Conservation (phyloP, 1,140 invertebrate genomes). For the Papilio polytes region DNA sequence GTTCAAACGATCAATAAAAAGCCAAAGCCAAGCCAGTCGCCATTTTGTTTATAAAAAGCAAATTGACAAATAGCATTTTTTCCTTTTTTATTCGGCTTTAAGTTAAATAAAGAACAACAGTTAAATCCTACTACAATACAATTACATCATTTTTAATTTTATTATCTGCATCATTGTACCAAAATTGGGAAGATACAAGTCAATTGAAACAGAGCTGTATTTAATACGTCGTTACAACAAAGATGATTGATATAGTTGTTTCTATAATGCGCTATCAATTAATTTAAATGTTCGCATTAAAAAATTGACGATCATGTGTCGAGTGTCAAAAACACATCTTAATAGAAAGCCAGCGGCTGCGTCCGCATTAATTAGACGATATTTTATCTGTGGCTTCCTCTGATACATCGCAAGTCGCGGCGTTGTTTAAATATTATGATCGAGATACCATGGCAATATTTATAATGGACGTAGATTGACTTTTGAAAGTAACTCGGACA, state of each 20-base stretch:
- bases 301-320: constrained; percentile 52
- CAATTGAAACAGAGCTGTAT: not conserved
- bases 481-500: constrained; percentile 48
- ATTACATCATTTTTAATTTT: not conserved
- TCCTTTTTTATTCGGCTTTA: not conserved
- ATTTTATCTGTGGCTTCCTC: constrained; percentile 59
- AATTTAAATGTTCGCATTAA: constrained; percentile 56
- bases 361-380: constrained; percentile 59
- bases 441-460: constrained; percentile 53
- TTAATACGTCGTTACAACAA: constrained; percentile 31
- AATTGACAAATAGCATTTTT: not conserved
- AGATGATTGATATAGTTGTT: constrained; percentile 64
- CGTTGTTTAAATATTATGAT: constrained; percentile 50
- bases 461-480: constrained; percentile 46
- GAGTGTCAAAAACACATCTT: constrained; percentile 57
- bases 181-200: not conserved
- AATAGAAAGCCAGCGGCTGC: constrained; percentile 52
- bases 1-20: not conserved
- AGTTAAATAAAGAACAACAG: not conserved
- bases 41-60: not conserved
- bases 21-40: not conserved
- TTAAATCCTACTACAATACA: not conserved
- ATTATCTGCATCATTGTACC: not conserved
- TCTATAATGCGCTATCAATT: constrained; percentile 59
- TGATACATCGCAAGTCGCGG: constrained; percentile 49